Evolutionary conservation across 2,113 vertebrate genomes (phyloP).

Genomic region (Scalopus aquaticus): DNA sequence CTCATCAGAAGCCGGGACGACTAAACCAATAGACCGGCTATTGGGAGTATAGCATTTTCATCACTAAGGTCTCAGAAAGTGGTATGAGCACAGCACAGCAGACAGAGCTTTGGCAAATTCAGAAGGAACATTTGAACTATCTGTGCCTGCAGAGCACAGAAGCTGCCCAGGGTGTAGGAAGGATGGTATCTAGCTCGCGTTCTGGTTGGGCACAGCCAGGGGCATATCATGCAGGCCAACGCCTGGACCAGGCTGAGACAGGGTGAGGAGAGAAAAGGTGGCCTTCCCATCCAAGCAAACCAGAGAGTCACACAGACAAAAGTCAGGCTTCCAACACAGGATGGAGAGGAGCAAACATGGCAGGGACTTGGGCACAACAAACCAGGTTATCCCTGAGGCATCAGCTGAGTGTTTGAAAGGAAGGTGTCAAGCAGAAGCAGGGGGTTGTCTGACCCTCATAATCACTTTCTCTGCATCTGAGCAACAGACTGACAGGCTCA

Average conservation of each 20-base stretch:
- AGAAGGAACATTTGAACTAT: not conserved
- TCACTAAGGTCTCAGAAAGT: not conserved
- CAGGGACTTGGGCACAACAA: slow-evolving; percentile 47
- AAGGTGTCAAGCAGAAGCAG: not conserved
- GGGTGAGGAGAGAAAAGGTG: not conserved
- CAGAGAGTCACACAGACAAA: slow-evolving; percentile 1
- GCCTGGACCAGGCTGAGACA: not conserved
- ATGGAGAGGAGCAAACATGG: not conserved
- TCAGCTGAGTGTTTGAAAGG: not conserved
- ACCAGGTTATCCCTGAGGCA: not conserved
- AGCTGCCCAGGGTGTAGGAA: not conserved
- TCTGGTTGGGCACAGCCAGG: not conserved
- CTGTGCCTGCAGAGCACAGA: slow-evolving; percentile 14
- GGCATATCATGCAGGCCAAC: slow-evolving; percentile 41
- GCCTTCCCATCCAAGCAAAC: slow-evolving; percentile 4
- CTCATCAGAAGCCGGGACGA: slow-evolving; percentile 20
- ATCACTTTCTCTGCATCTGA: not conserved
- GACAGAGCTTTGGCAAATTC: slow-evolving; percentile 28
- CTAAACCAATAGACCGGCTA: not conserved
- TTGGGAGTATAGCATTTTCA: not conserved
- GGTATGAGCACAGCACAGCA: not conserved
- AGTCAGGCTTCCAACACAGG: not conserved
- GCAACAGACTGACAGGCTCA: not conserved
- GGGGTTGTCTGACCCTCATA: not conserved
- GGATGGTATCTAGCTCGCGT: not conserved